phyloP scores from a whole-genome alignment of 2,888 invertebrate species.

The Caenorhabditis panamensis region DNA sequence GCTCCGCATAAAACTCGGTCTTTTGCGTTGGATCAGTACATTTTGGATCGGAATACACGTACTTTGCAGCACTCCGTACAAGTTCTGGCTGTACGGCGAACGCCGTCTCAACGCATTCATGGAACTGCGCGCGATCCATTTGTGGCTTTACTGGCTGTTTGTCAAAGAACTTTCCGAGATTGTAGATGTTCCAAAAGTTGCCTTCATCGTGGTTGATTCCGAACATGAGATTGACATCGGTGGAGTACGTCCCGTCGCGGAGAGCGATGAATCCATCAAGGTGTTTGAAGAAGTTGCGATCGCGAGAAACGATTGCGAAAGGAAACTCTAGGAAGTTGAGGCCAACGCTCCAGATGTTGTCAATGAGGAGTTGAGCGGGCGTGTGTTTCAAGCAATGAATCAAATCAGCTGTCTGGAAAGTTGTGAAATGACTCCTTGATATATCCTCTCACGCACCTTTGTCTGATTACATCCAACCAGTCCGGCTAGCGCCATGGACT shows the following conservation, averaged over 20 bases:
- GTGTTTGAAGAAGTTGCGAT: constrained; percentile 75
- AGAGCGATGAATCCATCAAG: constrained; percentile 79
- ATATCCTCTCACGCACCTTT: constrained; percentile 51
- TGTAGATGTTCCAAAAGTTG: constrained; percentile 81
- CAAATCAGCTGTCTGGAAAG: constrained; percentile 66
- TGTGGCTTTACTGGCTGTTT: constrained; percentile 73
- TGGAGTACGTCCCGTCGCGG: constrained; percentile 88
- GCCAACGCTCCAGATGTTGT: constrained; percentile 77
- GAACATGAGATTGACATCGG: constrained; percentile 91
- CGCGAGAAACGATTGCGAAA: constrained; percentile 78
- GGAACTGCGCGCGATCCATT: constrained; percentile 72
- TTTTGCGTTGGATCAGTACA: constrained; percentile 63
- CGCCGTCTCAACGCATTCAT: constrained; percentile 76
- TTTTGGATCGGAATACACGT: constrained; percentile 75
- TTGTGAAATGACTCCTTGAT: background rate
- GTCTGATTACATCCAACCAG: constrained; percentile 88
- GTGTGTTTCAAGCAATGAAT: constrained; percentile 72
- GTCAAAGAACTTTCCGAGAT: constrained; percentile 78
- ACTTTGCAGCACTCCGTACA: constrained; percentile 76
- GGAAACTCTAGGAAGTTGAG: constrained; percentile 80
- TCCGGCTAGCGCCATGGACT: constrained; percentile 89
- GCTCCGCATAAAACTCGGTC: constrained; percentile 76
- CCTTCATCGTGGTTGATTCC: constrained; percentile 96
- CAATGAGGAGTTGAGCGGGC: constrained; percentile 78
- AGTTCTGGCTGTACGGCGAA: constrained; percentile 76